Evolutionary conservation across 2,797 vertebrate species (phyloP), one percentile per base, ranked within the genome.

Genomic region (Mus spretus): DNA sequence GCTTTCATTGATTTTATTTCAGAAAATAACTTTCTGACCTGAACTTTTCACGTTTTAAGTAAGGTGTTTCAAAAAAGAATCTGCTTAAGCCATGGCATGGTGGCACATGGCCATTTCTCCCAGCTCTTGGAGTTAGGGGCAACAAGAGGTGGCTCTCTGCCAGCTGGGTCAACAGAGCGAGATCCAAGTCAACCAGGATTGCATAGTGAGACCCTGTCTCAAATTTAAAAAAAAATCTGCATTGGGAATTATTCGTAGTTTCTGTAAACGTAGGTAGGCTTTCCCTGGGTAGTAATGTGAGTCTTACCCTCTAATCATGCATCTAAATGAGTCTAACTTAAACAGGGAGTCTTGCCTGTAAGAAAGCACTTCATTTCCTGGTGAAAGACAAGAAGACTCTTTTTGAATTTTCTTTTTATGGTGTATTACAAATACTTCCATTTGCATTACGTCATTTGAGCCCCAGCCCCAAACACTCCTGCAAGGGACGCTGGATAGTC

Each of bases 341-440:
- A 86, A 95, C n/a, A 86, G 97, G 93, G 97, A 97, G 70, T 92
- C 81, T 89, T 96, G 89, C 82, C 40, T 92, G 37, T 96, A 94
- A 80, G 95, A 88, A 96, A 94, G 50, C 94, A 93, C 91, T 97
- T 97, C 93, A 96, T 97, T 96, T 95, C 83, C 75, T 93, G 89
- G 59, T 96, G 94, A 97, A 97, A 97, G 92, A 97, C 96, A 97
- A 96, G 92, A 94, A 86, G 79, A 53, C 93, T 87, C 93, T 96
- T 59, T 93, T 70, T 80, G 89, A 89, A 95, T 92, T 75, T 95
- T 90, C 89, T 96, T 97, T 96, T 97, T 95, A 97, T 95, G 89
- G 80, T 89, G 77, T 91, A 88, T 97, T 97, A 96, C 95, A 95
- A 98, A 97, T 94, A 89, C 96, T 97, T 96, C 95, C 92, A 94